A percentile compares a stretch with the other conserved stretches of the same genome.
Conservation (phyloP, 2,797 vertebrate species). For the Heliangelus exortis region DNA sequence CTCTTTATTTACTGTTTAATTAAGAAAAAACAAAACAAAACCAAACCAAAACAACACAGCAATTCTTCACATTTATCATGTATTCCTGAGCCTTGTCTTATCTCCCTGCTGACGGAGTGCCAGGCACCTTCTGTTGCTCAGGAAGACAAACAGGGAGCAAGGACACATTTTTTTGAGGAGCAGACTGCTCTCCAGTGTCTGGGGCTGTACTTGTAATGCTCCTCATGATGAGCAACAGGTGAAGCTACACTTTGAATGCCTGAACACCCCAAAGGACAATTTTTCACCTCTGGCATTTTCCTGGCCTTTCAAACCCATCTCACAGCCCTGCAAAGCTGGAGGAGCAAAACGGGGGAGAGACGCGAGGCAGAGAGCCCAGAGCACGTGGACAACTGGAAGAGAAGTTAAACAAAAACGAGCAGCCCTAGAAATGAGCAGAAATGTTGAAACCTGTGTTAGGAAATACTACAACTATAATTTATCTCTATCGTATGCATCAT, state of each 20-base stretch:
- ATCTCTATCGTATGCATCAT: neutral
- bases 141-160: neutral
- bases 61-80: neutral
- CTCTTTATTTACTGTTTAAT: neutral
- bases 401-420: neutral
- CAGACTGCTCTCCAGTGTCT: neutral
- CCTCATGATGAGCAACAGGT: neutral
- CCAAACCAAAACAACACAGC: neutral
- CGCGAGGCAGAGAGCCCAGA: neutral
- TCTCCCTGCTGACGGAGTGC: neutral
- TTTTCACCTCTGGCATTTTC: neutral
- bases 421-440: neutral
- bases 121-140: neutral
- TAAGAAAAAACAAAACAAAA: neutral
- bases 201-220: neutral
- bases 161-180: neutral
- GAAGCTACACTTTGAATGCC: neutral
- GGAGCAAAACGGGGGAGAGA: neutral
- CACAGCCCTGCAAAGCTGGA: neutral
- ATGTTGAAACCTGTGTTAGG: neutral
- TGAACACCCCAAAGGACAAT: neutral
- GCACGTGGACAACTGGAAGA: neutral
- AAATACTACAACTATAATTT: neutral
- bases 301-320: neutral
- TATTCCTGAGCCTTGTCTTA: neutral